phyloP scores from a whole-genome alignment of 1,140 invertebrate genomes.

The Cepaea nemoralis region DNA sequence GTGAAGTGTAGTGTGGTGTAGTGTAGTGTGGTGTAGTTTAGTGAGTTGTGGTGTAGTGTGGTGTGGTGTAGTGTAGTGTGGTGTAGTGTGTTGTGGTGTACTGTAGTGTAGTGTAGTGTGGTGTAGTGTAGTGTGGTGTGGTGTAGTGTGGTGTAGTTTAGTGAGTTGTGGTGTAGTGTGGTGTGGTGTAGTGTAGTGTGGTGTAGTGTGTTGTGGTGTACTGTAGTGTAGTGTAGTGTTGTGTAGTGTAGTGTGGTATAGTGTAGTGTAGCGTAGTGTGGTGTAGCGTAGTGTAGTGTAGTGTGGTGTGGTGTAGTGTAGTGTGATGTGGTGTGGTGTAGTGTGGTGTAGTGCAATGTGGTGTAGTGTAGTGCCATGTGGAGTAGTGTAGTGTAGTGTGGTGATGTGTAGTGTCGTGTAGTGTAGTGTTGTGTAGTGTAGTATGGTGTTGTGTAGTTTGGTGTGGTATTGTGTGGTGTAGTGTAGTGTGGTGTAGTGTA shows the following conservation, averaged over 20 bases:
- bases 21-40: neutral
- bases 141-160: neutral
- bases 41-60: too few species aligned
- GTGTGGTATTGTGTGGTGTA: neutral
- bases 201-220: neutral
- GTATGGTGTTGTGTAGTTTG: neutral
- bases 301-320: neutral
- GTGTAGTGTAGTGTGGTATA: neutral
- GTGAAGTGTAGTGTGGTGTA: too few species aligned
- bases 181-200: neutral
- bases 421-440: neutral
- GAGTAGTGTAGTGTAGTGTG: neutral
- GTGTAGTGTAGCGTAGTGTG: neutral
- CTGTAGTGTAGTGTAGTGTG: neutral
- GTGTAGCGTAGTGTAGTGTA: neutral
- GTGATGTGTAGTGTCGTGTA: neutral
- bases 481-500: neutral
- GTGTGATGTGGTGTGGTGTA: neutral
- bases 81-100: neutral
- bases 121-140: neutral
- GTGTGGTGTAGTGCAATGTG: neutral
- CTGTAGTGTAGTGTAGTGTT: neutral
- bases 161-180: neutral
- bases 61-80: neutral
- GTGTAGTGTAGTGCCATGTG: neutral